Conservation (phyloP, 2,888 invertebrate species). For the Aproaerema taeniolella region DNA sequence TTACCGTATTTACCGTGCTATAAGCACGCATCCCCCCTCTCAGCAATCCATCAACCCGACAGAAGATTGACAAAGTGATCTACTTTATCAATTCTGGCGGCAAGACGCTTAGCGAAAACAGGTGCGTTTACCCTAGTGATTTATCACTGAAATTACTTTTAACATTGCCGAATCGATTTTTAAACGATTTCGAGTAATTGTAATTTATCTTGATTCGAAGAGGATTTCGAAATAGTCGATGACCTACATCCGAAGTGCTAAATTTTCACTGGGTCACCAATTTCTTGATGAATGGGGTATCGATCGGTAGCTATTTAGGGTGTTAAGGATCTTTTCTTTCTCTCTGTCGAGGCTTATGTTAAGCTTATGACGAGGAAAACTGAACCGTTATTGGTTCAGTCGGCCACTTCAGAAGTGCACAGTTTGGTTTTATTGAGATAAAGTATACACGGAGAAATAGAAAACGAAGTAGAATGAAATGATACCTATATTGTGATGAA, state of each 20-base stretch:
- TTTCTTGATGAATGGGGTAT: neutral
- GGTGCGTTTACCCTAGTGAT: slow-evolving; percentile 7
- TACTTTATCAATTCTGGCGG: slow-evolving; percentile 11
- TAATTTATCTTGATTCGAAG: slow-evolving; percentile 3
- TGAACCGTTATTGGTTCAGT: too few relatives aligned
- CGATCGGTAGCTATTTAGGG: neutral
- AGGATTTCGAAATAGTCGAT: neutral
- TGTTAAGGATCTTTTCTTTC: too few relatives aligned
- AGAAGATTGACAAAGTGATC: slow-evolving; percentile 14
- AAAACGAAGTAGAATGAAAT: too few relatives aligned
- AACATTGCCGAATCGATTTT: neutral
- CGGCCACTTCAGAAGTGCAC: too few relatives aligned
- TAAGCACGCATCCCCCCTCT: too few relatives aligned
- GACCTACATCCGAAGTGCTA: neutral
- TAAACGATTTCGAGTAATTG: neutral
- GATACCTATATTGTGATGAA: too few relatives aligned
- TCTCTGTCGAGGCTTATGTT: too few relatives aligned
- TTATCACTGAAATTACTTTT: too few relatives aligned
- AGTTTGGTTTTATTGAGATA: too few relatives aligned
- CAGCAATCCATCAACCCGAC: slow-evolving; percentile 9
- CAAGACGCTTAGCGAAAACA: neutral
- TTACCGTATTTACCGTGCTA: neutral
- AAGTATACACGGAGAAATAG: too few relatives aligned
- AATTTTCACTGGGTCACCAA: neutral
- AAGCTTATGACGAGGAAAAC: too few relatives aligned